A percentile compares a stretch with the other conserved stretches of the same genome.
These are phyloP conservation scores for Fistularia tabacaria DNA, from an alignment of 2,797 vertebrate genomes.

Conservation along the genomic window DNA sequence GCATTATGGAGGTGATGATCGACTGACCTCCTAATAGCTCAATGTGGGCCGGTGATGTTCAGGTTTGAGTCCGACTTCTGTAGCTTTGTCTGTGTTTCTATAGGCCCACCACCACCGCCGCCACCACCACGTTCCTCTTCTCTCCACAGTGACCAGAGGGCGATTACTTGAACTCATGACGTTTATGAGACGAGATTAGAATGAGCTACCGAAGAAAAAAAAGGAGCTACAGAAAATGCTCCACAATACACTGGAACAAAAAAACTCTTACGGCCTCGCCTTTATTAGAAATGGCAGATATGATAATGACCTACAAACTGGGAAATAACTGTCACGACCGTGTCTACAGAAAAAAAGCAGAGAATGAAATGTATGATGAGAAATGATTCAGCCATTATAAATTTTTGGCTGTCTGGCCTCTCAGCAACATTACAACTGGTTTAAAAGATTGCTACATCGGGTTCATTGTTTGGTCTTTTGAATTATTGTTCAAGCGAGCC, in stretches of 20 bases:
- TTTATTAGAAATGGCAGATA: slow-evolving; percentile 20
- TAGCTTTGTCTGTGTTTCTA: too few relatives aligned
- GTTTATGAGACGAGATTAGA: slow-evolving; percentile 11
- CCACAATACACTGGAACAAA: slow-evolving; percentile 4
- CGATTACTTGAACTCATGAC: slow-evolving; percentile 31
- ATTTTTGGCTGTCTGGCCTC: slow-evolving; percentile 1
- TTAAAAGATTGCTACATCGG: too few relatives aligned
- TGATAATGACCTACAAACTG: slow-evolving; percentile 15
- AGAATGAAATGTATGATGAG: slow-evolving; percentile 17
- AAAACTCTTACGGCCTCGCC: slow-evolving; percentile 4
- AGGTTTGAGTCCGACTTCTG: too few relatives aligned
- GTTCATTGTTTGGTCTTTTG: too few relatives aligned
- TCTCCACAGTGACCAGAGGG: slow-evolving; percentile 21
- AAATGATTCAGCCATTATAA: slow-evolving; percentile 17
- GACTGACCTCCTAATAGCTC: too few relatives aligned
- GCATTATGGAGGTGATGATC: too few relatives aligned
- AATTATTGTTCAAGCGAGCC: too few relatives aligned
- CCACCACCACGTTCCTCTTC: background rate
- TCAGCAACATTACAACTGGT: too few relatives aligned
- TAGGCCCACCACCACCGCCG: too few relatives aligned
- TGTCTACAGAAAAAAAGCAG: slow-evolving; percentile 14
- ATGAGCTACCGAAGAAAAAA: background rate
- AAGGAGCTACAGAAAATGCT: background rate
- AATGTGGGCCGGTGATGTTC: too few relatives aligned
- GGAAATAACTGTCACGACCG: slow-evolving; percentile 15